Percentiles rank a stretch among this genome's conserved stretches.
Conservation (phyloP, 2,113 vertebrate genomes). For the Hipposideros armiger region DNA sequence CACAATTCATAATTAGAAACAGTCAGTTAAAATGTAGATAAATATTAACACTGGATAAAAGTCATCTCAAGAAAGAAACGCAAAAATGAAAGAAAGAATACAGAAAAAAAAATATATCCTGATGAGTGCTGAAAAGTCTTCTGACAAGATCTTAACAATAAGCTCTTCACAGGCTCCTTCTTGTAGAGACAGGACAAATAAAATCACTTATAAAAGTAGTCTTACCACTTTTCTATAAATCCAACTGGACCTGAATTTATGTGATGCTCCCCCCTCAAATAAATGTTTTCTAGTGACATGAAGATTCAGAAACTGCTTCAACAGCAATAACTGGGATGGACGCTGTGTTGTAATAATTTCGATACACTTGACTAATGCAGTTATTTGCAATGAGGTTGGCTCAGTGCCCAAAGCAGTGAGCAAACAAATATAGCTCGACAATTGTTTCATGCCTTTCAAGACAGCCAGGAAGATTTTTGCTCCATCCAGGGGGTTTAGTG, state of each 20-base stretch:
- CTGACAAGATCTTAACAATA: constrained; percentile 25
- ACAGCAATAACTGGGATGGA: constrained; percentile 91
- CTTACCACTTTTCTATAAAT: constrained; percentile 80
- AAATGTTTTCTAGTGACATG: constrained; percentile 85
- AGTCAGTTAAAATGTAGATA: not conserved
- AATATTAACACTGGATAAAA: constrained; percentile 13
- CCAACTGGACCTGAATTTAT: constrained; percentile 81
- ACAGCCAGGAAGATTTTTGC: constrained; percentile 80
- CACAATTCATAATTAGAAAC: not conserved
- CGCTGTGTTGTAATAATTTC: constrained; percentile 92
- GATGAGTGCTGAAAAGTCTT: not conserved
- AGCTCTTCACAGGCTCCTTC: constrained; percentile 42
- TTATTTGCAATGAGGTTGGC: constrained; percentile 92
- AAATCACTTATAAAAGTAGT: constrained; percentile 72
- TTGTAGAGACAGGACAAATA: constrained; percentile 64
- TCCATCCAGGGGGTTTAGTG: constrained; percentile 77
- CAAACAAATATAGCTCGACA: constrained; percentile 89
- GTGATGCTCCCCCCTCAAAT: constrained; percentile 83
- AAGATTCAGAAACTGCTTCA: constrained; percentile 89
- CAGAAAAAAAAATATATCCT: not conserved
- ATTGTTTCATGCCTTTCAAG: constrained; percentile 84
- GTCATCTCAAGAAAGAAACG: not conserved
- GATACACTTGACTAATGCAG: constrained; percentile 94
- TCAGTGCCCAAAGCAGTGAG: constrained; percentile 90
- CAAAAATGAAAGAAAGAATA: not conserved